phyloP scores from a whole-genome alignment of 2,113 vertebrate species.

The Micronisus gabar region DNA sequence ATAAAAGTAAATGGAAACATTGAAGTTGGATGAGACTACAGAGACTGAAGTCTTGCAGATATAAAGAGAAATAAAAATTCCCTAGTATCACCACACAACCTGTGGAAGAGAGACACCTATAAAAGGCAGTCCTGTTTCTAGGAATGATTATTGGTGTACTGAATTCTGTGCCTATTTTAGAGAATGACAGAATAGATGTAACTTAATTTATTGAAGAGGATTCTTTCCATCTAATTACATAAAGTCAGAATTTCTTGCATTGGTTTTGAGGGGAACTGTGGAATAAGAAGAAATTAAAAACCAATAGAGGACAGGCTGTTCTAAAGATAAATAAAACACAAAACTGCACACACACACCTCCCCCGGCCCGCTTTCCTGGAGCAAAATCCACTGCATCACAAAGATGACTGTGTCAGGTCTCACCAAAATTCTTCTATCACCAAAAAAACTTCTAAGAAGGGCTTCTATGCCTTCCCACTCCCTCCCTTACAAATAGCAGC shows the following conservation, averaged over 20 bases:
- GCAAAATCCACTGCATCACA: not conserved
- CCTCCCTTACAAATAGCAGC: not conserved
- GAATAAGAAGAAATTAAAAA: not conserved
- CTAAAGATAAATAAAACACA: not conserved
- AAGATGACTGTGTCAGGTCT: not conserved
- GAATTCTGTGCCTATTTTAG: not conserved
- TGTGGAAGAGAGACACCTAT: not conserved
- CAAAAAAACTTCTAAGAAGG: not conserved
- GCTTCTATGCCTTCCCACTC: not conserved
- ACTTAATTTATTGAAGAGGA: not conserved
- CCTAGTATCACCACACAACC: not conserved
- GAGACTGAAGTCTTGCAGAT: not conserved
- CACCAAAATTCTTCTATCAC: not conserved
- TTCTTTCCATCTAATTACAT: not conserved
- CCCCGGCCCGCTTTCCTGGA: not conserved
- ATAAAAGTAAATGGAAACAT: not conserved
- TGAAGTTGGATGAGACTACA: not conserved
- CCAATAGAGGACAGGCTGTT: not conserved
- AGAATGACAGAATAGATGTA: not conserved
- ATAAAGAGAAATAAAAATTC: not conserved
- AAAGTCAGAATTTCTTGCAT: not conserved
- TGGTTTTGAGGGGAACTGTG: not conserved
- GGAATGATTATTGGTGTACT: not conserved
- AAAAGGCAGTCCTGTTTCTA: conserved; percentile 6
- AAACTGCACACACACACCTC: not conserved